Evolutionary conservation across 2,888 invertebrate genomes (phyloP).

Genomic region (Miltochrista miniata): DNA sequence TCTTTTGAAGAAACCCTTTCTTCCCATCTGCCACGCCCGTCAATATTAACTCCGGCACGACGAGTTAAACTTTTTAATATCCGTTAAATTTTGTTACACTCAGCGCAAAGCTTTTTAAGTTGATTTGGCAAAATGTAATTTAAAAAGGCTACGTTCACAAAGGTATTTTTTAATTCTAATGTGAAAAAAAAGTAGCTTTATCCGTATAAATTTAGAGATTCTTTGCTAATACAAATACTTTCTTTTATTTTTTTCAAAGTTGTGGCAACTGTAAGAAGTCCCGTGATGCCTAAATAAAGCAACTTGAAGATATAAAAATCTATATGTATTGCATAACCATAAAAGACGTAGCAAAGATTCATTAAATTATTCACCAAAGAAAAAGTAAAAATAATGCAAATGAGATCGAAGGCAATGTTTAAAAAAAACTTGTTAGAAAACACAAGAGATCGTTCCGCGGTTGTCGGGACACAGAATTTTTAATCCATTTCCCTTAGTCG

Average conservation of each 20-base stretch:
- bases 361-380: slow-evolving; percentile 82
- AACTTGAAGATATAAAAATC: background rate
- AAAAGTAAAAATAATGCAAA: slow-evolving; percentile 75
- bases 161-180: too few species aligned
- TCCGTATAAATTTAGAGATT: too few species aligned
- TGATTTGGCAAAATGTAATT: slow-evolving; percentile 42
- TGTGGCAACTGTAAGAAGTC: too few species aligned
- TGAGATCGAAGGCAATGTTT: slow-evolving; percentile 66
- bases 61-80: slow-evolving; percentile 83
- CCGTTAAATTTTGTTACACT: slow-evolving; percentile 82
- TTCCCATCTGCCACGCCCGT: slow-evolving; percentile 83
- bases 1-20: slow-evolving; percentile 80
- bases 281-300: too few species aligned
- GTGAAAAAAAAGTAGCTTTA: too few species aligned
- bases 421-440: slow-evolving; percentile 79
- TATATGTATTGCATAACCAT: slow-evolving; percentile 30
- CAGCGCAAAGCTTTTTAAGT: slow-evolving; percentile 70
- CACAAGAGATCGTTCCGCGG: slow-evolving; percentile 70
- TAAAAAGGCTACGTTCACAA: slow-evolving; percentile 18
- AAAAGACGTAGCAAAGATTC: slow-evolving; percentile 69
- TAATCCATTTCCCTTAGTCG: slow-evolving; percentile 83
- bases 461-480: slow-evolving; percentile 79
- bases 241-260: too few species aligned
- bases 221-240: too few species aligned
- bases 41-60: slow-evolving; percentile 80